Evolutionary conservation across 2,888 invertebrate genomes (phyloP).

Genomic region (Anorthoa munda): DNA sequence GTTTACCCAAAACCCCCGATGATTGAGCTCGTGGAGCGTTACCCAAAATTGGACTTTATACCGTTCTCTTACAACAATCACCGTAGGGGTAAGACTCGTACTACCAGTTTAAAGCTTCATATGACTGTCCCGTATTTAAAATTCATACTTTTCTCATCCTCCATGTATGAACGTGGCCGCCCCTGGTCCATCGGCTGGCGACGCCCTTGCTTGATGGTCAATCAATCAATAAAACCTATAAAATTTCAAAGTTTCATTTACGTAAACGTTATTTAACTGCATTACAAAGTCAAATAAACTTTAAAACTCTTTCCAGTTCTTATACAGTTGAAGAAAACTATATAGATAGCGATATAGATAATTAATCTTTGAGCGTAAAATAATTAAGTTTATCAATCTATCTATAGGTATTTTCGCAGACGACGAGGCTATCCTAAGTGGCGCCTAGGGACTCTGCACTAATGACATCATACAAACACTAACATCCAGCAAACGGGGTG

Average conservation of each 20-base stretch:
- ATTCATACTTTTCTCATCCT: no score
- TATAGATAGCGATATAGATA: not conserved
- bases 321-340: not conserved
- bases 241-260: not conserved
- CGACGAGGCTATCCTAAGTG: conserved; percentile 9
- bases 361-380: not conserved
- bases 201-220: no score
- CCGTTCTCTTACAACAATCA: no score
- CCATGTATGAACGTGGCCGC: no score
- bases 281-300: not conserved
- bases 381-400: not conserved
- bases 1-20: no score
- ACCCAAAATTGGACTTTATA: no score
- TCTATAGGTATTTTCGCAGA: not conserved
- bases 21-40: no score
- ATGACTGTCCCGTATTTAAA: no score
- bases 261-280: not conserved
- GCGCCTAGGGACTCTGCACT: conserved; percentile 14
- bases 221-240: not conserved
- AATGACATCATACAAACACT: conserved; percentile 40
- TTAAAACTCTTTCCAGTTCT: not conserved
- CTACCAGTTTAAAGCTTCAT: no score
- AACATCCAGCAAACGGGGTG: conserved; percentile 24
- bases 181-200: no score
- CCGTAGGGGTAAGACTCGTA: no score